Evolutionary conservation across 2,888 invertebrate species (phyloP).

Genomic region (Microctonus brassicae): DNA sequence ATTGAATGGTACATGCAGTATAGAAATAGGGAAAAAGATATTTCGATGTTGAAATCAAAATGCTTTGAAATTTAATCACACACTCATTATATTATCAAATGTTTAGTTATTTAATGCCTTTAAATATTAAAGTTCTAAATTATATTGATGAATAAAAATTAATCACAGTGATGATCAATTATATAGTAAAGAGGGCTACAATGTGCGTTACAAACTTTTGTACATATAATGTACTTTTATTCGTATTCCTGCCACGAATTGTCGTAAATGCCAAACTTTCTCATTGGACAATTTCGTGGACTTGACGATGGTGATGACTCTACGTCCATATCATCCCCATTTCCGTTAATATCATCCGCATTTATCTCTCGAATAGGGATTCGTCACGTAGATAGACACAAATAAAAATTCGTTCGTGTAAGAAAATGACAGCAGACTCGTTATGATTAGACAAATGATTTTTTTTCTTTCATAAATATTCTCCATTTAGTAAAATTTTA

Average conservation of each 20-base stretch:
- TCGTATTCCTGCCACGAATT: conserved; percentile 25
- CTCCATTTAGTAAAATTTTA: too few species aligned
- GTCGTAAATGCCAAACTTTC: conserved; percentile 31
- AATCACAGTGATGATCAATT: neutral
- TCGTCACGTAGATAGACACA: conserved; percentile 32
- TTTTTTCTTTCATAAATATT: conserved; percentile 1
- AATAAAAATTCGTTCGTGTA: conserved; percentile 3
- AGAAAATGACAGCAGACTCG: conserved; percentile 14
- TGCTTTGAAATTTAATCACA: conserved; percentile 35
- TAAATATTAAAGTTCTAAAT: too few species aligned
- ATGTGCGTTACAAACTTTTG: too few species aligned
- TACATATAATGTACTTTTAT: too few species aligned
- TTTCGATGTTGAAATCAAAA: too few species aligned
- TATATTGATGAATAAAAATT: too few species aligned
- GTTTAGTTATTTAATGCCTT: too few species aligned
- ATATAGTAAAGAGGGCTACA: too few species aligned
- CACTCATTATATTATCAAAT: too few species aligned
- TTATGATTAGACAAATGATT: too few species aligned
- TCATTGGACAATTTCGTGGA: conserved; percentile 26
- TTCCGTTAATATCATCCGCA: neutral
- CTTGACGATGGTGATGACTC: neutral
- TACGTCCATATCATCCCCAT: neutral
- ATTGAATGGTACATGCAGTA: conserved; percentile 43
- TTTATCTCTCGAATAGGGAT: neutral
- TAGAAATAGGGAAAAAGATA: conserved; percentile 31